Evolutionary conservation across 1,140 invertebrate genomes (phyloP), one percentile per base, ranked within the genome.

Genomic region (Micrasema minimum): DNA sequence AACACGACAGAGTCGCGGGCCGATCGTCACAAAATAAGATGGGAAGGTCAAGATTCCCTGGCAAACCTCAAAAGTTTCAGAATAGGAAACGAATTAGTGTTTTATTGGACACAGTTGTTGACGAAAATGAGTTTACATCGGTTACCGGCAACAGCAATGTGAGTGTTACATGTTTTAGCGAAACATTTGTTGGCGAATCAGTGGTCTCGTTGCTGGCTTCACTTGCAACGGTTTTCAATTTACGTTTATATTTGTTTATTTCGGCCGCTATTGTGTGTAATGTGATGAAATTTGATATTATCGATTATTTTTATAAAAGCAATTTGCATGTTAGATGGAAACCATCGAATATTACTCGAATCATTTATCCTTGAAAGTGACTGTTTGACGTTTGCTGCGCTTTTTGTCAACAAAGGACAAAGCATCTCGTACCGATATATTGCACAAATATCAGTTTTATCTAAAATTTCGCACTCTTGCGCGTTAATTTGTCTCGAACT

Each of bases 31-130:
- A 80, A 76, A 83, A 81, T 81, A 83, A 84, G 82, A 84, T 84
- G 83, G 83, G 83, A 81, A 83, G 83, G 80, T 84, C 90, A 81
- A 92, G 91, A 87, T 93, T 93, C 87, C 91, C 92, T 80, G 91
- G 92, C 76, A 93, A 92, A 87, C 91, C 92, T 81, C 89, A 91
- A 75, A 93, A 93, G 87, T 90, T 90, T 85, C 90, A 91, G 80
- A 92, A 91, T 84, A 90, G 90, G 86, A 92, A 91, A 81, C 88
- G 91, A 83, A 88, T 92, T 80, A 92, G 90, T 86, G 90, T 92
- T 81, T 86, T 92, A 79, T 83, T 81, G 73, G 81, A 81, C 48
- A 76, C 80, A 77, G 79, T 82, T 78, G 81, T 83, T 75, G 79
- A 82, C 80, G 82, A 84, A 75, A 83, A 78, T 79, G 73, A 79